Base-by-base conservation (phyloP, 2,113 vertebrate species). In the Pseudolaguvia tuberculata region DNA sequence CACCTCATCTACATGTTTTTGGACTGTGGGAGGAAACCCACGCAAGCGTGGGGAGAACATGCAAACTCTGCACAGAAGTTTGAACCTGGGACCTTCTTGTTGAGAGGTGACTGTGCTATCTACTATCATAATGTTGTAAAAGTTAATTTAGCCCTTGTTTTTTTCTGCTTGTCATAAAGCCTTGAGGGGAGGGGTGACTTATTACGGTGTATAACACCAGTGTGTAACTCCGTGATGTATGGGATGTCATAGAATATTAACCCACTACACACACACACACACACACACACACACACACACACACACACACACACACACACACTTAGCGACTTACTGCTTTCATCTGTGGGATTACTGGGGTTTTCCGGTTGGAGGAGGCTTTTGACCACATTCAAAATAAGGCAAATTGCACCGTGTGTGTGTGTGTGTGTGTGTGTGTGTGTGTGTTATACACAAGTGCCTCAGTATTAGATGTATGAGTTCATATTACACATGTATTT, bases 381-480 rank as follows among this genome's bases (percentile, higher is more conserved):
- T 21, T 70, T 52, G n/a, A 35, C 11, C 67, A n/a, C 56, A 76
- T 45, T 70, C 74, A 70, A 59, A 69, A 70, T 56, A 69, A 61
- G 48, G 52, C 53, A 76, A 51, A 69, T 76, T 25, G 29, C 57
- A 76, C 66, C 45, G 42, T 45, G 42, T 21, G 14, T 21, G 39
- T 48, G 39, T 71, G 68, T 65, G 62, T 65, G 35, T 45, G 39
- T 51, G 18, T 27, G 50, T 63, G n/a, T 35, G 47, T 63, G 57
- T 51, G 48, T 53, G 50, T 39, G n/a, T 52, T n/a, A 63, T 17
- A 15, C 14, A 47, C 11, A 47, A 53, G 51, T 45, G 27, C 48
- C 59, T 62, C 18, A 45, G 17, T 20, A 53, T 74, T 25, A 55
- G 31, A 21, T 67, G 35, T 27, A n/a, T n/a, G n/a, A n/a, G n/a